Conservation (phyloP, 2,113 vertebrate genomes). For the Azemiops feae region DNA sequence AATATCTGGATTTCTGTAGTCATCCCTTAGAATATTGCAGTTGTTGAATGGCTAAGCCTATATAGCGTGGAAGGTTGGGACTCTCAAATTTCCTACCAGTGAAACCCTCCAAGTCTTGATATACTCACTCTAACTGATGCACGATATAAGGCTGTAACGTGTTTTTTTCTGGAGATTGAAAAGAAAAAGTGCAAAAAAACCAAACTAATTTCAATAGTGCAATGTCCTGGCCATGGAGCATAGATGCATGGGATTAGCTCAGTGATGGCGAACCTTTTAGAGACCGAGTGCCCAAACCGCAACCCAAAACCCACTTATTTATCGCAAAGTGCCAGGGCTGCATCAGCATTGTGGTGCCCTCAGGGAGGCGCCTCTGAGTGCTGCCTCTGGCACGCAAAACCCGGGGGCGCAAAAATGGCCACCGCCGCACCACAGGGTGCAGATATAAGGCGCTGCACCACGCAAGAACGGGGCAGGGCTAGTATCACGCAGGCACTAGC, state of each 20-base stretch:
- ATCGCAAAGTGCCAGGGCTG: too few species aligned
- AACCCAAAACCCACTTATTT: too few species aligned
- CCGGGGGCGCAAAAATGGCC: too few species aligned
- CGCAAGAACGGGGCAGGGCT: too few species aligned
- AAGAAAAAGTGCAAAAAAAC: not conserved
- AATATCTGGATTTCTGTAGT: not conserved
- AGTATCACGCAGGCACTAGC: too few species aligned
- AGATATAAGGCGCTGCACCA: too few species aligned
- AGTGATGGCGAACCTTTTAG: too few species aligned
- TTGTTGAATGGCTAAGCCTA: not conserved
- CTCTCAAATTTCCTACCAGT: not conserved
- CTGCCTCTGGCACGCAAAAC: too few species aligned
- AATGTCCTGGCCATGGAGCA: not conserved
- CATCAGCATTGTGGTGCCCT: too few species aligned
- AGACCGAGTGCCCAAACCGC: too few species aligned
- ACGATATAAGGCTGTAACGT: not conserved
- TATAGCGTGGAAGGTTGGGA: not conserved
- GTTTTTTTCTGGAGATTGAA: not conserved
- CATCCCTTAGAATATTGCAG: not conserved
- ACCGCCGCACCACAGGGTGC: too few species aligned
- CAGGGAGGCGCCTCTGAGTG: too few species aligned
- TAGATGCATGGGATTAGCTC: not conserved
- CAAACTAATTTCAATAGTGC: not conserved
- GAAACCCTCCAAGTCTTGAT: not conserved
- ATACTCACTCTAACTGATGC: not conserved